Conservation (phyloP, 2,888 invertebrate genomes). For the Drosophila algonquin region DNA sequence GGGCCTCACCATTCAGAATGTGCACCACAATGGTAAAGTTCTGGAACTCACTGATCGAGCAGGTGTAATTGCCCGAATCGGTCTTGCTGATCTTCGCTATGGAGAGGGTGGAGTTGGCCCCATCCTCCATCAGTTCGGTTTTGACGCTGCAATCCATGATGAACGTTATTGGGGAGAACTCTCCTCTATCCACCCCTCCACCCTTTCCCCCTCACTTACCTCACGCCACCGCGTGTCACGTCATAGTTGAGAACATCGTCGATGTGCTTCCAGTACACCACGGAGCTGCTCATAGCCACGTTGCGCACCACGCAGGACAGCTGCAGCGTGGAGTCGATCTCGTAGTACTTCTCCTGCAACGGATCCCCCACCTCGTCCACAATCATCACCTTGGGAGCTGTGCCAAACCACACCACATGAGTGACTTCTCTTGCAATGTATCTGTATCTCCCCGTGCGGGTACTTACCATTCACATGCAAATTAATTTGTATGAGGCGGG, state of each 20-base stretch:
- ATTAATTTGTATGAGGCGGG: constrained; percentile 85
- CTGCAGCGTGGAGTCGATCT: constrained; percentile 86
- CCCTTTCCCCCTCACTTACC: constrained; percentile 73
- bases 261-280: constrained; percentile 85
- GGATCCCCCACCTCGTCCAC: constrained; percentile 85
- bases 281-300: constrained; percentile 85
- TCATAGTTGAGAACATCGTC: constrained; percentile 85
- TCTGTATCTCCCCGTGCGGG: background rate
- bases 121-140: constrained; percentile 85
- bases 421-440: background rate
- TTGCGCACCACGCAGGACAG: constrained; percentile 85
- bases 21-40: constrained; percentile 85
- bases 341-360: constrained; percentile 85
- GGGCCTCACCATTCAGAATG: constrained; percentile 85
- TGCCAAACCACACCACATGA: background rate
- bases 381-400: constrained; percentile 86
- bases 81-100: constrained; percentile 85
- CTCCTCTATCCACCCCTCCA: background rate
- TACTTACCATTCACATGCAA: constrained; percentile 84
- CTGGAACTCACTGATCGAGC: constrained; percentile 85
- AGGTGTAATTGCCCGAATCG: constrained; percentile 86
- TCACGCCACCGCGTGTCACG: constrained; percentile 85
- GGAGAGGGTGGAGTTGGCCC: constrained; percentile 85
- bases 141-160: constrained; percentile 82
- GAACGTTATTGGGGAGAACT: background rate